Evolutionary conservation across 2,113 vertebrate genomes (phyloP), one percentile per base, ranked within the genome.

Genomic region (Limnothrissa miodon): DNA sequence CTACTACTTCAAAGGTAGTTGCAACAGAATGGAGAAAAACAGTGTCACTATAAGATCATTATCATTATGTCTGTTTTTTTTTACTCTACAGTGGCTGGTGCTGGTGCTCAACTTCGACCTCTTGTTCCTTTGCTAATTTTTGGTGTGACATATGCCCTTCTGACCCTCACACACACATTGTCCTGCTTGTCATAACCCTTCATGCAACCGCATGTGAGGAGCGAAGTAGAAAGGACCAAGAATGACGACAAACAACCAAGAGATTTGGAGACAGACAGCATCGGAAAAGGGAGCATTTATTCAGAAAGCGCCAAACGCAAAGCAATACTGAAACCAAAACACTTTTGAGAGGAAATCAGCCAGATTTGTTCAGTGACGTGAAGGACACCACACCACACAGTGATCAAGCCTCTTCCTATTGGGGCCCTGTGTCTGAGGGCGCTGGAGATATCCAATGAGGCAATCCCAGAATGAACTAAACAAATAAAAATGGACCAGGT

Each of bases 61-160:
- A 70, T 53, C 17, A 53, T 21, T 53, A 15, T 66, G 5, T 66
- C 5, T 33, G n/a, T 81, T 66, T 80, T 83, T 59, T 53, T 62
- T 13, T 51, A 21, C 46, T 39, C 78, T 84, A 17, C 91, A 95
- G 95, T 91, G 51, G 88, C 90, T 86, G 94, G 92, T 86, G 92
- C 90, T 4, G 90, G 93, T 86, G 82, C 86, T 56, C 81, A 81
- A 48, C 84, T 87, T 21, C 83, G 84, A 25, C 88, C 92, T 39
- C 86, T 70, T 15, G 42, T 86, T 70, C 81, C 93, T 85, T 88
- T 94, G 89, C 85, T 91, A n/a, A 21, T 90, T 87, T 80, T 87
- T 74, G 83, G 88, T 1, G 83, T 80, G 19, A 79, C 87, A 82
- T 89, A 88, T 45, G 0, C 89, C 81, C n/a, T 93, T 45, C 83